Percentiles rank a stretch among this genome's conserved stretches.
Evolutionary conservation across 2,797 vertebrate species (phyloP).

Genomic region (Gymnoscopelus microlampas): DNA sequence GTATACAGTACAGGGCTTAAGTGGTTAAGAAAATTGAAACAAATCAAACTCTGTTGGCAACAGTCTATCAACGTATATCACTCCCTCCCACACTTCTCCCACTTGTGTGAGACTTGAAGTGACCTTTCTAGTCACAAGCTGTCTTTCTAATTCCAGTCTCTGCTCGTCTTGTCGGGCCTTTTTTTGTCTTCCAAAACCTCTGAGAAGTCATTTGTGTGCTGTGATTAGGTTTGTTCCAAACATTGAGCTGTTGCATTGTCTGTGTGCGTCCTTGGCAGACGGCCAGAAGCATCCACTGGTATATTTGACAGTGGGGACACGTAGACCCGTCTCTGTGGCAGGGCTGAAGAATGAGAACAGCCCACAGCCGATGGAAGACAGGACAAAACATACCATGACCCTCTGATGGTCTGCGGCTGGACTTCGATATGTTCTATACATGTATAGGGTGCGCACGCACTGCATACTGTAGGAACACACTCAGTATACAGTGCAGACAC

Average conservation of each 20-base stretch:
- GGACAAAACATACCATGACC: slow-evolving; percentile 61
- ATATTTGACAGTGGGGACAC: slow-evolving; percentile 57
- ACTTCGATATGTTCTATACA: slow-evolving; percentile 12
- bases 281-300: slow-evolving; percentile 38
- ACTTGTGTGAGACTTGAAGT: neutral
- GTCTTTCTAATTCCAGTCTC: slow-evolving; percentile 1
- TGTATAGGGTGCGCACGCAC: neutral
- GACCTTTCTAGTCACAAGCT: slow-evolving; percentile 14
- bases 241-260: slow-evolving; percentile 50
- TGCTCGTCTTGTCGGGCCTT: neutral
- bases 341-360: slow-evolving; percentile 65
- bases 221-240: slow-evolving; percentile 48
- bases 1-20: no score
- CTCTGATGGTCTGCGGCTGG: slow-evolving; percentile 36
- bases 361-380: slow-evolving; percentile 51
- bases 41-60: no score
- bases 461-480: no score
- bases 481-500: no score
- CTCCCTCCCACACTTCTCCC: neutral
- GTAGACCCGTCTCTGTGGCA: slow-evolving; percentile 51
- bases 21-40: no score
- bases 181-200: neutral
- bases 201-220: neutral
- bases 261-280: slow-evolving; percentile 53
- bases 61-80: neutral